These are phyloP conservation scores for Lates japonicus DNA, from an alignment of 2,797 vertebrate genomes.

Conservation along the genomic window DNA sequence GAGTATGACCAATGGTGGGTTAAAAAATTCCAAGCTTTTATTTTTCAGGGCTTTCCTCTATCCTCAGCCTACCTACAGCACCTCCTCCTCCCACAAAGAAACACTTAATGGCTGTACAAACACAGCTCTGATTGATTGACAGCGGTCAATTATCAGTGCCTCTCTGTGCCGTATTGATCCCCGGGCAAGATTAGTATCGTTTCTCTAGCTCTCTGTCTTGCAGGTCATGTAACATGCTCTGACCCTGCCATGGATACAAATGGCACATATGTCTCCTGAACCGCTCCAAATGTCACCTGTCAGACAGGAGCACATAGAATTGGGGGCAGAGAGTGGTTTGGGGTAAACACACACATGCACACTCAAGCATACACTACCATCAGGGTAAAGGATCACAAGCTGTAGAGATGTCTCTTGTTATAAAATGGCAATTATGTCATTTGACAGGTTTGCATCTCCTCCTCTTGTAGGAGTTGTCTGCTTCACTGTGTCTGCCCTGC, in stretches of 20 bases:
- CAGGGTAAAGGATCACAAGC: constrained; percentile 47
- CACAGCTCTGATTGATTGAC: constrained; percentile 80
- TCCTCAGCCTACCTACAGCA: background rate
- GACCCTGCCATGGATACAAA: constrained; percentile 85
- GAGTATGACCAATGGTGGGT: background rate
- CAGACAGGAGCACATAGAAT: constrained; percentile 64
- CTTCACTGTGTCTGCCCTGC: constrained; percentile 39
- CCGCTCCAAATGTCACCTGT: constrained; percentile 84
- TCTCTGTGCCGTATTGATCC: constrained; percentile 81
- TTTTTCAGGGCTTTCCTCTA: background rate
- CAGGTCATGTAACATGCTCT: constrained; percentile 83
- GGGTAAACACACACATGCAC: constrained; percentile 63
- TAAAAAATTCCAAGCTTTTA: background rate
- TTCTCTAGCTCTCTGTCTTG: constrained; percentile 73
- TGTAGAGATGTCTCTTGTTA: constrained; percentile 59
- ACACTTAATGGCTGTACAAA: constrained; percentile 68
- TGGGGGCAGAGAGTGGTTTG: constrained; percentile 56
- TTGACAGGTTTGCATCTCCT: constrained; percentile 65
- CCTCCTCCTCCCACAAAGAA: constrained; percentile 41
- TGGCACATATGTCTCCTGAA: constrained; percentile 82
- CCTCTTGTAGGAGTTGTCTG: constrained; percentile 30
- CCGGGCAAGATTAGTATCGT: constrained; percentile 79
- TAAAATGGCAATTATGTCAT: constrained; percentile 68
- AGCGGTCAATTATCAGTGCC: constrained; percentile 80
- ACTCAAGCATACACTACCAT: constrained; percentile 45